These are phyloP conservation scores for Peromyscus polionotus DNA, from an alignment of 2,113 vertebrate species.

Conservation along the genomic window DNA sequence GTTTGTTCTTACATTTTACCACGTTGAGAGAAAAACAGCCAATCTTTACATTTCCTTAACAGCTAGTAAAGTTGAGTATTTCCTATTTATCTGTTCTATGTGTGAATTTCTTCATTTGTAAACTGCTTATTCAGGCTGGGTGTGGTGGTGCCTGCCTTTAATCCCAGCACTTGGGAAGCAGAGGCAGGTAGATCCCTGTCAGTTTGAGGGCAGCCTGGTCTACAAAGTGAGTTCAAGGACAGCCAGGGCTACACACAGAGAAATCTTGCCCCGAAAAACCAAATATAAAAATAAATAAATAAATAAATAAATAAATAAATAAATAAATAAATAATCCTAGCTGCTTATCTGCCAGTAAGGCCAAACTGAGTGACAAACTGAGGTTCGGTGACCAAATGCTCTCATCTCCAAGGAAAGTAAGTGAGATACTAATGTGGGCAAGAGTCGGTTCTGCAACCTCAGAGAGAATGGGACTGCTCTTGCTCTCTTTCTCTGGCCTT, in stretches of 20 bases:
- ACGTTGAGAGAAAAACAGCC: neutral
- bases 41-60: conserved; percentile 16
- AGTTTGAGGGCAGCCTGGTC: neutral
- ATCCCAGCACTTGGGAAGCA: neutral
- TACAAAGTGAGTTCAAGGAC: neutral
- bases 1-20: neutral
- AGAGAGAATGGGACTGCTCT: neutral
- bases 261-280: neutral
- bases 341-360: conserved; percentile 23
- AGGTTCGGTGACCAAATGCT: conserved; percentile 59
- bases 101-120: conserved; percentile 48
- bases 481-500: neutral
- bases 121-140: neutral
- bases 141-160: neutral
- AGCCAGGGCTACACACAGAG: neutral
- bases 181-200: neutral
- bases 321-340: neutral
- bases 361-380: conserved; percentile 10
- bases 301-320: neutral
- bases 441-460: neutral
- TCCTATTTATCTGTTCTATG: neutral
- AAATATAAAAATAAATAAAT: neutral
- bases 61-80: conserved; percentile 14
- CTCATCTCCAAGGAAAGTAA: neutral
- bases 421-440: neutral